phyloP scores from a whole-genome alignment of 2,113 vertebrate species.

The Corapipo altera region DNA sequence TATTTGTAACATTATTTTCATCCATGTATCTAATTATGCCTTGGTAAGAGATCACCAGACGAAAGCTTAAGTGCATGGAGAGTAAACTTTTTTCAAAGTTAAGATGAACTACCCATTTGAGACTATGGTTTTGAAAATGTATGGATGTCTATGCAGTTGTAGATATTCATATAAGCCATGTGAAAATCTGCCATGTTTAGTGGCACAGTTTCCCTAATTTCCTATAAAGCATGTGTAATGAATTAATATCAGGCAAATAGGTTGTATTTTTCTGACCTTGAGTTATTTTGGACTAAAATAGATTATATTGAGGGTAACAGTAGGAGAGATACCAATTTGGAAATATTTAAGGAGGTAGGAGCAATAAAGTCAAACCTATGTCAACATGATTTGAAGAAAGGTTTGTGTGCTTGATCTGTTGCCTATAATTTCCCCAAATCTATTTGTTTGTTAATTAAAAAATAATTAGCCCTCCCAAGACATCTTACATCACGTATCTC shows the following conservation, averaged over 20 bases:
- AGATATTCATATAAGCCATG: neutral
- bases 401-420: neutral
- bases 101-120: neutral
- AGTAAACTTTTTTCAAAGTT: neutral
- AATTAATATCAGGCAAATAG: neutral
- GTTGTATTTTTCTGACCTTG: neutral
- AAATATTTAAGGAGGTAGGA: neutral
- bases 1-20: neutral
- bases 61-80: neutral
- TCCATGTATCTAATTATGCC: neutral
- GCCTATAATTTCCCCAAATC: neutral
- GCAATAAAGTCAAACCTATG: neutral
- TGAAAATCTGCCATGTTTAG: neutral
- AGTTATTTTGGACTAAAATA: neutral
- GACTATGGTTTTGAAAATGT: neutral
- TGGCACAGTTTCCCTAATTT: neutral
- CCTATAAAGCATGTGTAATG: neutral
- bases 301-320: neutral
- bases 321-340: neutral
- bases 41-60: neutral
- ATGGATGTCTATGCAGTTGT: neutral
- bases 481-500: neutral
- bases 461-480: neutral
- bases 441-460: neutral
- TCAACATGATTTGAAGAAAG: neutral